These are phyloP conservation scores for Marcusenius ussheri DNA, from an alignment of 2,113 vertebrate genomes.

Conservation along the genomic window DNA sequence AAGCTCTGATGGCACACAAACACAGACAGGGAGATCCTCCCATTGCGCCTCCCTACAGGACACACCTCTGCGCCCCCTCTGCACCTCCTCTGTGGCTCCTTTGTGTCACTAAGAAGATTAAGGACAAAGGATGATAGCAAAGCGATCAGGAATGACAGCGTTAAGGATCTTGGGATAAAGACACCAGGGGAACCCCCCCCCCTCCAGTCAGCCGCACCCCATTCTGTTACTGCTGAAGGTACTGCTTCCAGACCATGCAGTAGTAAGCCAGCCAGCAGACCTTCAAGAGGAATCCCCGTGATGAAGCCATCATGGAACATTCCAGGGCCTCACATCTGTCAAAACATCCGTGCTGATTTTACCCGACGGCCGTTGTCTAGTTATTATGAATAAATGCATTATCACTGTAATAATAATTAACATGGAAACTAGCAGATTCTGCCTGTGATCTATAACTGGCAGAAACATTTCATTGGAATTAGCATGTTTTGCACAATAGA, in stretches of 20 bases:
- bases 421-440: background rate
- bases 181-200: background rate
- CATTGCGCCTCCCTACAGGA: background rate
- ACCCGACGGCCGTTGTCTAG: background rate
- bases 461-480: constrained; percentile 6
- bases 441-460: background rate
- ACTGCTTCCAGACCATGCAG: background rate
- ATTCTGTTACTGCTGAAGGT: background rate
- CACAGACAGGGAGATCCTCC: background rate
- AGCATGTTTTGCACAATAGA: background rate
- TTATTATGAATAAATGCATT: constrained; percentile 11
- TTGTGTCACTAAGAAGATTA: constrained; percentile 4
- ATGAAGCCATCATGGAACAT: background rate
- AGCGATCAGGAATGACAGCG: background rate
- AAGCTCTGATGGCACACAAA: background rate
- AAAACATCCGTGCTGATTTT: background rate
- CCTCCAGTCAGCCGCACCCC: background rate
- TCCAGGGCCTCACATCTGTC: background rate
- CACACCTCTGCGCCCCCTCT: background rate
- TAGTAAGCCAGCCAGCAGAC: background rate
- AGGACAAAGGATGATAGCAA: background rate
- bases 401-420: constrained; percentile 11
- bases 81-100: background rate
- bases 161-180: background rate
- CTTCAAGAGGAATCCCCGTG: background rate